Conservation (phyloP, 2,113 vertebrate genomes). For the Potamarius usumacintae region DNA sequence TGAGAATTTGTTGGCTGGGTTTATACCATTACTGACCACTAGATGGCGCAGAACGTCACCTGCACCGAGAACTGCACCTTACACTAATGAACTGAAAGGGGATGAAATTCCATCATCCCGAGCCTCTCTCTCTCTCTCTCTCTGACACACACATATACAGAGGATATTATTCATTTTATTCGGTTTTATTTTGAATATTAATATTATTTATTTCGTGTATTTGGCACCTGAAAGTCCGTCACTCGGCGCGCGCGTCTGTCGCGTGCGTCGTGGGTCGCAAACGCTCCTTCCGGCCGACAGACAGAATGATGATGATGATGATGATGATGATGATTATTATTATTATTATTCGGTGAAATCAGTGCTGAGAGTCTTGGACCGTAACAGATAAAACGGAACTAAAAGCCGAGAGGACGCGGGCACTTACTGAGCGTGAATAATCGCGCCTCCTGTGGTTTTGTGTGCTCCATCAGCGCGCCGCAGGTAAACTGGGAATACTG, state of each 20-base stretch:
- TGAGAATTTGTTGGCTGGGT: not conserved
- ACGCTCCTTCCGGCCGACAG: not conserved
- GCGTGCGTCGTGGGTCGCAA: not conserved
- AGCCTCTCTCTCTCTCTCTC: not conserved
- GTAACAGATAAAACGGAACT: not conserved
- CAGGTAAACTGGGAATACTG: not conserved
- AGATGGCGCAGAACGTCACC: not conserved
- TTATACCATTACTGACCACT: not conserved
- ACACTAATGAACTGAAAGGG: not conserved
- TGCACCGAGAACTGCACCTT: constrained; percentile 10
- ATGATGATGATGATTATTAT: too few species aligned
- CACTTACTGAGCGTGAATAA: not conserved
- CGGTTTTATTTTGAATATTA: not conserved
- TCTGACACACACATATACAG: not conserved
- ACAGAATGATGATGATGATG: too few species aligned
- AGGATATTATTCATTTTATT: not conserved
- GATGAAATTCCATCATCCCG: constrained; percentile 4
- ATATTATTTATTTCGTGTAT: not conserved
- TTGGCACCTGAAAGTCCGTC: not conserved
- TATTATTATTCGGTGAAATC: not conserved
- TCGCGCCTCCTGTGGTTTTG: not conserved
- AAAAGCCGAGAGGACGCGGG: too few species aligned
- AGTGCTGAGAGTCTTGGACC: not conserved
- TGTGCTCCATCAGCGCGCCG: too few species aligned
- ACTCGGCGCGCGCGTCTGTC: not conserved